Percentiles rank a stretch among this genome's conserved stretches.
phyloP scores from a whole-genome alignment of 2,888 invertebrate genomes.

The Lithodes maja region DNA sequence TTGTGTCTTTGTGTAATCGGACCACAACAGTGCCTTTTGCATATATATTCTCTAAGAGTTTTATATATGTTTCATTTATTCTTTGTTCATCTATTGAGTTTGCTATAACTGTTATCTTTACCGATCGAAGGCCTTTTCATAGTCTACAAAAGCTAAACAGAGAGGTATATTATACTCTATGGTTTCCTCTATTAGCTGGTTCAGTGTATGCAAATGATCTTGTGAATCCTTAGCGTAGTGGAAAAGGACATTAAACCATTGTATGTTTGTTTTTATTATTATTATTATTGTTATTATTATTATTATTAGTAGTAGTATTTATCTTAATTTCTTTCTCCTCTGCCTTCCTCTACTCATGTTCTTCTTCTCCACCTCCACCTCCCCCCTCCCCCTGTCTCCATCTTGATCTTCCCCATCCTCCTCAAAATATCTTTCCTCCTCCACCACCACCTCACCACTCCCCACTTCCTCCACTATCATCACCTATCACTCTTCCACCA shows the following conservation, averaged over 20 bases:
- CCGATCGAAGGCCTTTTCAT: not conserved
- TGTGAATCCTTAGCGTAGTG: too few relatives aligned
- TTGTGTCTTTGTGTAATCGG: too few relatives aligned
- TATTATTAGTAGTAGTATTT: not conserved
- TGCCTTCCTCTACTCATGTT: not conserved
- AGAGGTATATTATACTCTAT: too few relatives aligned
- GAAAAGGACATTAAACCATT: too few relatives aligned
- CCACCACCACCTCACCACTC: not conserved
- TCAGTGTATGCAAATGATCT: too few relatives aligned
- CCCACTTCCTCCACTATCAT: not conserved
- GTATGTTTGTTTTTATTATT: not conserved
- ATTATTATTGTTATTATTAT: constrained; percentile 10
- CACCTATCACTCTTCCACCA: not conserved
- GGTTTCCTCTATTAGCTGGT: too few relatives aligned
- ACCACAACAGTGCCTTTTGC: too few relatives aligned
- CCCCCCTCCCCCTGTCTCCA: not conserved
- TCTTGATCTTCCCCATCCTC: not conserved
- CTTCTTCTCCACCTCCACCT: not conserved
- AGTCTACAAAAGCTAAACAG: too few relatives aligned
- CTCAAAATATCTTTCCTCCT: not conserved
- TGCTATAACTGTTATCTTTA: not conserved
- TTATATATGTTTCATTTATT: not conserved
- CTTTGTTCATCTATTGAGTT: not conserved
- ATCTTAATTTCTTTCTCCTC: not conserved
- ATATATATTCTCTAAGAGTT: too few relatives aligned